Conservation (phyloP, 2,113 vertebrate species). For the Scophthalmus maximus region DNA sequence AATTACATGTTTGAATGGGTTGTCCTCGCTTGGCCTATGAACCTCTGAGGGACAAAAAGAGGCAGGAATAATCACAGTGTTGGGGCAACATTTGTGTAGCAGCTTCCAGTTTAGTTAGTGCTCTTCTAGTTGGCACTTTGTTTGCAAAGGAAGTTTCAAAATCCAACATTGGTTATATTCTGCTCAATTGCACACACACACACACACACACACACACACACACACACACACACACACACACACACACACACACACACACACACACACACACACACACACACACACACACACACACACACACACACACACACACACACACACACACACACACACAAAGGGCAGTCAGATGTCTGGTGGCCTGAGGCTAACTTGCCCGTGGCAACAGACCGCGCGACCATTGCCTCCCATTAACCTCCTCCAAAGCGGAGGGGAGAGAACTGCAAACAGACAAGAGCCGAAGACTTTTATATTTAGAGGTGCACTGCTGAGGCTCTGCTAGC, state of each 20-base stretch:
- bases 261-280: conserved; percentile 31
- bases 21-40: conserved; percentile 51
- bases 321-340: conserved; percentile 50
- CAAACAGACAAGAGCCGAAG: conserved; percentile 71
- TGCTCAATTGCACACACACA: conserved; percentile 43
- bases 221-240: conserved; percentile 34
- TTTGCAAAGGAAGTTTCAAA: conserved; percentile 38
- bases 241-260: too few species aligned
- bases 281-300: conserved; percentile 37
- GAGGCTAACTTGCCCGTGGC: conserved; percentile 65
- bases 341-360: conserved; percentile 57
- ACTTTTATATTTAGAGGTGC: conserved; percentile 75
- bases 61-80: conserved; percentile 35
- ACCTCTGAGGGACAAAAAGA: conserved; percentile 29
- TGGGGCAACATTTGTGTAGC: conserved; percentile 36
- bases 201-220: conserved; percentile 13
- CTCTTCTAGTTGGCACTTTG: conserved; percentile 31
- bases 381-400: conserved; percentile 59
- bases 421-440: conserved; percentile 55
- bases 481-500: conserved; percentile 53
- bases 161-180: conserved; percentile 39
- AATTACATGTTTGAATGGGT: conserved; percentile 1
- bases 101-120: conserved; percentile 11
- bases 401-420: conserved; percentile 74
- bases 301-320: conserved; percentile 13